A percentile compares a stretch with the other conserved stretches of the same genome.
These are phyloP conservation scores for Pantherophis alleghaniensis DNA, from an alignment of 2,797 vertebrate genomes.

Conservation along the genomic window DNA sequence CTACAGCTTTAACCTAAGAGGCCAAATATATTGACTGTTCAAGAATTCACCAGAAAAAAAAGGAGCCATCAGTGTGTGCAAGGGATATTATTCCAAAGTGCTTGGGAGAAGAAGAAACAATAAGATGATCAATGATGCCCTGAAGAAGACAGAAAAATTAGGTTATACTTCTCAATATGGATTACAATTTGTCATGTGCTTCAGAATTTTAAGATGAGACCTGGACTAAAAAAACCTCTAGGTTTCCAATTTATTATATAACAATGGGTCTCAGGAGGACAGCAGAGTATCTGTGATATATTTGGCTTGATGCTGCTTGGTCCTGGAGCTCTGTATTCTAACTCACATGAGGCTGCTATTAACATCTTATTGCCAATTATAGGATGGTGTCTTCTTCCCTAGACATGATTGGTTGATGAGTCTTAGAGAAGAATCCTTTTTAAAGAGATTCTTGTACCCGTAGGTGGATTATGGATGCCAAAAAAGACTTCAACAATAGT, in stretches of 20 bases:
- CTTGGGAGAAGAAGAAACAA: background rate
- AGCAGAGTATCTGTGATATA: slow-evolving; percentile 5
- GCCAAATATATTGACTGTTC: background rate
- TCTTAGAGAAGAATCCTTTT: background rate
- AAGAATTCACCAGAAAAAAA: background rate
- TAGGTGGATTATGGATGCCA: slow-evolving; percentile 27
- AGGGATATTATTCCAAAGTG: background rate
- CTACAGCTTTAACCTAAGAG: background rate
- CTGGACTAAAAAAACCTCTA: slow-evolving; percentile 4
- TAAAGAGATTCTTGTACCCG: slow-evolving; percentile 6
- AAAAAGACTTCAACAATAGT: background rate
- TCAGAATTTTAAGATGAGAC: background rate
- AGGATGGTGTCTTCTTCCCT: slow-evolving; percentile 6
- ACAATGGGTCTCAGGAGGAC: slow-evolving; percentile 5
- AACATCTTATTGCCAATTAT: background rate
- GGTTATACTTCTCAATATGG: background rate
- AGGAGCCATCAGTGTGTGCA: background rate
- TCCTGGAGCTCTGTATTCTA: slow-evolving; percentile 3
- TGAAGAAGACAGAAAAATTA: background rate
- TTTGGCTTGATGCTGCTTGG: background rate
- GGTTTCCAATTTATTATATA: slow-evolving; percentile 20
- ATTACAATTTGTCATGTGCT: background rate
- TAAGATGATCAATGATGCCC: background rate
- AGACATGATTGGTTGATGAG: slow-evolving; percentile 16
- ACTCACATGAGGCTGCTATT: background rate